Evolutionary conservation across 2,113 vertebrate genomes (phyloP), one percentile per base, ranked within the genome.

Genomic region (Cyprinodon tularosa): DNA sequence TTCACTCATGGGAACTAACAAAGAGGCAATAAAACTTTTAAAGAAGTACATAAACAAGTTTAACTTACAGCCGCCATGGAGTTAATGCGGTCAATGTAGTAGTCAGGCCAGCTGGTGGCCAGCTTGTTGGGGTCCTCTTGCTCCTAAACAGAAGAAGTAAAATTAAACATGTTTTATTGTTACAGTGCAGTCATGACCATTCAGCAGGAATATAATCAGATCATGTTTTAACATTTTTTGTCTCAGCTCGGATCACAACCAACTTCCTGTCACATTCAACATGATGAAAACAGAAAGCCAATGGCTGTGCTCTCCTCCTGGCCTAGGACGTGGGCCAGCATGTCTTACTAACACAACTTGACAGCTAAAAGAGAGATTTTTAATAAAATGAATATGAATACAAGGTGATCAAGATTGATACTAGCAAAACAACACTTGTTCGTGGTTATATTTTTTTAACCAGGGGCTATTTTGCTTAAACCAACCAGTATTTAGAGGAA

Each of bases 101-200:
- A 99, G 88, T 99, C 98, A 0, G 98, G 98, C 98, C 98, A 99
- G 93, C 98, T 99, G 91, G 97, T 99, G 14, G 98, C 98, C 88
- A 97, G 93, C 68, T 98, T 99, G 92, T 99, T 99, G 84, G 98
- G 97, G 87, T 99, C 97, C 88, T 99, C 98, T 91, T 99, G 97
- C 76, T 99, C 97, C 98, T 99, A 90, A 67, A 85, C 37, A 86
- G 68, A 82, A 87, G 39, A 84, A 38, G 68, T 1, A n/a, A 1
- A 85, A 50, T 78, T 61, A 80, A 71, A 71, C 37, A n/a, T 36
- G 29, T 12, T 61, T 38, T n/a, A 39, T 38, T 44, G 22, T 38
- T 59, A n/a, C 0, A 37, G 6, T 22, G 36, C 22, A 61, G 40
- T 5, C 15, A 9, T 45, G 57, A 12, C 59, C 20, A 13, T 66